Evolutionary conservation across 1,140 invertebrate genomes (phyloP), one percentile per base, ranked within the genome.

Genomic region (Adelges cooleyi): DNA sequence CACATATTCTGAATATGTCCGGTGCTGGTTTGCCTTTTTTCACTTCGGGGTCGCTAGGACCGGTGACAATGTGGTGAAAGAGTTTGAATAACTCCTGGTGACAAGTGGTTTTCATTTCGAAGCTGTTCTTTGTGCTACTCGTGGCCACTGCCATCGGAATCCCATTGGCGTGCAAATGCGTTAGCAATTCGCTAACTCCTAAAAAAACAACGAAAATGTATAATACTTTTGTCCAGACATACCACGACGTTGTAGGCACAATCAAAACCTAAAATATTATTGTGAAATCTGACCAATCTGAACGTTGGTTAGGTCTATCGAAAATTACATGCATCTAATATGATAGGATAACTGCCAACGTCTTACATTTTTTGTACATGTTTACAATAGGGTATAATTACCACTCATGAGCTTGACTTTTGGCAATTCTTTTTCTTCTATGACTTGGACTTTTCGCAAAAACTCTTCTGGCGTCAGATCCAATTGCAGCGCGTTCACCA

Each of bases 21-120:
- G 95, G 95, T 66, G 83, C 82, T 13, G 94, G 94, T 80, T 98
- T 97, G 20, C 93, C 92, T 68, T 82, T 78, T 70, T 85, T 86
- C 0, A 97, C 89, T 68, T 95, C 92, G 5, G 84, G 81, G 77
- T 98, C 93, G 11, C 85, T 84, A 50, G 87, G 86, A 1, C 87
- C 90, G 69, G 87, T 82, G 0, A 96, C 91, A 70, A 83, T 81
- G 73, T 94, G 93, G 70, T 85, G 76, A 73, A 95, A 95, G n/a
- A 86, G 71, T 11, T 72, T 68, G 53, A 86, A 80, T 2, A 94
- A 71, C 33, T 89, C 81, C 44, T 80, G 79, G 72, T 92, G 84
- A 22, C 83, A 77, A n/a, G 79, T 79, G 1, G 86, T 86, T 77
- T 97, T 97, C 0, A 90, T 74, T 2, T 85, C 79, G 68, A 85